A percentile compares a stretch with the other conserved stretches of the same genome.
Conservation (phyloP, 2,113 vertebrate species). For the Calidris pygmaea region DNA sequence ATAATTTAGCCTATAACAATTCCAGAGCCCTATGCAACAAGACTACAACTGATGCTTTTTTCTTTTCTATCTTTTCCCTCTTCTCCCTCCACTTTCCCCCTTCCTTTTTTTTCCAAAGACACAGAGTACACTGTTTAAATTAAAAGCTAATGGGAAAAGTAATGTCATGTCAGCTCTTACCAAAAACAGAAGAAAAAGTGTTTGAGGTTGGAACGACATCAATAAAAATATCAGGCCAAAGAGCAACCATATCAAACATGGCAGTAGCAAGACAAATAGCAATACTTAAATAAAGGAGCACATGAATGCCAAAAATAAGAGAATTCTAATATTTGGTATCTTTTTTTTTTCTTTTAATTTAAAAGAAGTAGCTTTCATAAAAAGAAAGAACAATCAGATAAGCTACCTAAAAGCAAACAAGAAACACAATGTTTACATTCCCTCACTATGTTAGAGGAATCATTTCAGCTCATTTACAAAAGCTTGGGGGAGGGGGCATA, state of each 20-base stretch:
- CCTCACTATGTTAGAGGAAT: background rate
- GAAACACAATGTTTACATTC: background rate
- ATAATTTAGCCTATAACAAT: background rate
- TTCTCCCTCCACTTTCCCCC: background rate
- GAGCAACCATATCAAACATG: background rate
- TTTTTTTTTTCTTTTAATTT: background rate
- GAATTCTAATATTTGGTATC: background rate
- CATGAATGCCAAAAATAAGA: background rate
- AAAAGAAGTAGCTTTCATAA: background rate
- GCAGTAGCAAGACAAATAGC: background rate
- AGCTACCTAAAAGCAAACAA: background rate
- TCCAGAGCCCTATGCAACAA: background rate
- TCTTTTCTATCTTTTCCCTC: background rate
- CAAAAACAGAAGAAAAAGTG: background rate
- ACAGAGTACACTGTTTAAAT: background rate
- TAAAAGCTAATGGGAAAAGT: background rate
- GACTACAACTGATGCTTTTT: background rate
- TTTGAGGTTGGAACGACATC: background rate
- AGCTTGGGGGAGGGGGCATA: fast-evolving
- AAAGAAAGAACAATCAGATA: background rate
- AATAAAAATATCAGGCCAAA: background rate
- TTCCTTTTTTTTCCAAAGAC: background rate
- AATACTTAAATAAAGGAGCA: background rate
- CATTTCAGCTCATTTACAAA: background rate
- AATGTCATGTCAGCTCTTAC: background rate